Conservation (phyloP, 2,888 invertebrate genomes). For the Julus scandinavius region DNA sequence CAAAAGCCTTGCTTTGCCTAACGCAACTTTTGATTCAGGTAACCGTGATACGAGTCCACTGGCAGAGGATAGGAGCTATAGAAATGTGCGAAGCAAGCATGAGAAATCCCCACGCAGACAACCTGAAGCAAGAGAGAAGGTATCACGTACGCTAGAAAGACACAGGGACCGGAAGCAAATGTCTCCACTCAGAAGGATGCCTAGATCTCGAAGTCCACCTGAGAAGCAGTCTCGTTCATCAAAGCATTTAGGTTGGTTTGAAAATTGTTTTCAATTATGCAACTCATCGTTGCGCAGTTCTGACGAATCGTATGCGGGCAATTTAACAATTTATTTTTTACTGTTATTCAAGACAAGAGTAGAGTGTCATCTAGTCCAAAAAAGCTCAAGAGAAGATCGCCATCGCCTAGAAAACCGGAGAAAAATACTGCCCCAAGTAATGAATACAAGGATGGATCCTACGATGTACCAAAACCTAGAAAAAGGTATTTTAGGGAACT, state of each 20-base stretch:
- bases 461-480: background rate
- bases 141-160: background rate
- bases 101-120: slow-evolving; percentile 19
- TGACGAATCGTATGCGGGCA: background rate
- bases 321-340: background rate
- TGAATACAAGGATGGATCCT: background rate
- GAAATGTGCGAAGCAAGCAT: background rate
- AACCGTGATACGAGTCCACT: background rate
- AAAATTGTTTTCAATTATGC: background rate
- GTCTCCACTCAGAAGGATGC: slow-evolving; percentile 5
- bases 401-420: background rate
- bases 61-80: background rate
- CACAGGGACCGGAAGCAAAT: background rate
- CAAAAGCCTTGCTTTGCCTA: background rate
- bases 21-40: background rate
- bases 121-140: background rate
- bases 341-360: background rate
- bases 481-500: background rate
- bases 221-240: background rate
- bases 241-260: background rate
- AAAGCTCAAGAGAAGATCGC: background rate
- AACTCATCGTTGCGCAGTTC: background rate
- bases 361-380: background rate
- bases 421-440: background rate
- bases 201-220: slow-evolving; percentile 39